phyloP scores from a whole-genome alignment of 1,140 invertebrate species.

The Linepithema humile region DNA sequence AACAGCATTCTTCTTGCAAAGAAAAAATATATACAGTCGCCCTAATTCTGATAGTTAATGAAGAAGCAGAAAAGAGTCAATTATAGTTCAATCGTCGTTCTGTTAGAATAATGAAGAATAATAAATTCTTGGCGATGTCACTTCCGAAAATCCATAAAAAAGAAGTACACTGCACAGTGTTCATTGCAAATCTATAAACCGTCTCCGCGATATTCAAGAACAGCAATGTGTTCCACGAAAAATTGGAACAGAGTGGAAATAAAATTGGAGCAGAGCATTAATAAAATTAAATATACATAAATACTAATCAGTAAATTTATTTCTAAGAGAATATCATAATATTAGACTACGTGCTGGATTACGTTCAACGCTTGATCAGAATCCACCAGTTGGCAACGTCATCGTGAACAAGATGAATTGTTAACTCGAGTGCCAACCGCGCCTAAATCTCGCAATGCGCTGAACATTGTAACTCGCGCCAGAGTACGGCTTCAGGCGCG shows the following conservation, averaged over 20 bases:
- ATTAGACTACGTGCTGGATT: neutral
- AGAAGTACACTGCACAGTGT: too few relatives aligned
- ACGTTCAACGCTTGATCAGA: neutral
- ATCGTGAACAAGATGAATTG: slow-evolving; percentile 7
- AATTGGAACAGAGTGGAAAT: too few relatives aligned
- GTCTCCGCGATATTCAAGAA: neutral
- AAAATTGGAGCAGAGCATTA: too few relatives aligned
- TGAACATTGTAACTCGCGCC: neutral
- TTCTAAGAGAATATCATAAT: neutral
- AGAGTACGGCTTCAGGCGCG: neutral
- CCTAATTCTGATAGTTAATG: neutral
- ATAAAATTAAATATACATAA: neutral
- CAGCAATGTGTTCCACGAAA: too few relatives aligned
- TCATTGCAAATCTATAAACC: neutral
- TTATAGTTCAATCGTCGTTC: neutral
- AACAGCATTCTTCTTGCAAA: neutral
- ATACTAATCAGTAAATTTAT: neutral
- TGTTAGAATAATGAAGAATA: neutral
- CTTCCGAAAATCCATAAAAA: neutral
- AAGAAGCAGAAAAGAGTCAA: neutral
- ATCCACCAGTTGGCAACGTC: neutral
- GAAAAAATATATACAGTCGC: neutral
- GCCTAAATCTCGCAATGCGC: neutral
- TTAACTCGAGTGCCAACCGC: neutral
- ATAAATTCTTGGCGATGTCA: neutral